Evolutionary conservation across 2,797 vertebrate genomes (phyloP).

Genomic region (Loris lydekkerianus): DNA sequence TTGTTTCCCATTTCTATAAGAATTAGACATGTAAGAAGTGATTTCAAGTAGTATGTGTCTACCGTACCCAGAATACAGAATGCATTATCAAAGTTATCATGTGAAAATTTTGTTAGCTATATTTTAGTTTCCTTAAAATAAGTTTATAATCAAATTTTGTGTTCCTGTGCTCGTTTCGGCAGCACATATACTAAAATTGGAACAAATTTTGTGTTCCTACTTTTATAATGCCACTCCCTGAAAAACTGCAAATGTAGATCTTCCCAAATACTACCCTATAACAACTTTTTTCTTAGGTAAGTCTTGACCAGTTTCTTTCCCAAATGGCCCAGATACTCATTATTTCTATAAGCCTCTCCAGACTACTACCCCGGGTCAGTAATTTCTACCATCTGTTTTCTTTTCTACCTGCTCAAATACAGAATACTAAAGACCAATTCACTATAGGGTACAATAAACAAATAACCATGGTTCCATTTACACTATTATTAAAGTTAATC

Average conservation of each 20-base stretch:
- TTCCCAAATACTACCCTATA: neutral
- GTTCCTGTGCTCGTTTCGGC: too few species aligned
- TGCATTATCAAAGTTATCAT: conserved; percentile 6
- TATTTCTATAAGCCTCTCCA: conserved; percentile 31
- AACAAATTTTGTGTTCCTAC: neutral
- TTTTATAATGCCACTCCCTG: neutral
- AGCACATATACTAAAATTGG: too few species aligned
- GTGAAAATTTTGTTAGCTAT: neutral
- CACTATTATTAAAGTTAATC: conserved; percentile 22
- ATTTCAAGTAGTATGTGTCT: conserved; percentile 1
- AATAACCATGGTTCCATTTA: conserved; percentile 20
- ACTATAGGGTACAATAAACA: neutral
- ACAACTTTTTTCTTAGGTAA: neutral
- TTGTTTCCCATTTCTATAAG: conserved; percentile 37
- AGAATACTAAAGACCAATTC: conserved; percentile 45
- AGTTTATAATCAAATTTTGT: neutral
- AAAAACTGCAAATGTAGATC: neutral
- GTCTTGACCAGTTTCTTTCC: conserved; percentile 43
- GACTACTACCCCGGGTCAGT: conserved; percentile 16
- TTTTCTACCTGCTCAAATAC: conserved; percentile 44
- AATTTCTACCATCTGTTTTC: conserved; percentile 21
- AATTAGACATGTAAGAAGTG: neutral
- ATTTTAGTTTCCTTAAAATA: conserved; percentile 50
- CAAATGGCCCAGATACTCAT: neutral
- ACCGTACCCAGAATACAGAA: neutral